Percentiles rank a stretch among this genome's conserved stretches.
phyloP scores from a whole-genome alignment of 1,140 invertebrate genomes.

The Drosophila murphyi region DNA sequence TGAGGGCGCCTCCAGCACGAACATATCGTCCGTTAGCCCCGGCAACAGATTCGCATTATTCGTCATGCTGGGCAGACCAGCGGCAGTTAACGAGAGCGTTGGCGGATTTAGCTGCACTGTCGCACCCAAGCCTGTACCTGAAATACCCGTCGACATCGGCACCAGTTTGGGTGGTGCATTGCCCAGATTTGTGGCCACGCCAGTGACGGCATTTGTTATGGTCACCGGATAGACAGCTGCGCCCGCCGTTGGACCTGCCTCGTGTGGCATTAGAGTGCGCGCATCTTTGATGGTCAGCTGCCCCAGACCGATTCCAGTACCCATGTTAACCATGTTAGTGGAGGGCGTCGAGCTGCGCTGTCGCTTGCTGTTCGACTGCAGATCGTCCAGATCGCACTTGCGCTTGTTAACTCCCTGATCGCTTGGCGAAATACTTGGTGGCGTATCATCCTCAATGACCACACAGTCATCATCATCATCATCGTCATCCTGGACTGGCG shows the following conservation, averaged over 20 bases:
- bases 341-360: conserved; percentile 66
- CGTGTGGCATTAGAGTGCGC: conserved; percentile 78
- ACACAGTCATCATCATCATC: conserved; percentile 87
- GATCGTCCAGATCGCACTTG: conserved; percentile 70
- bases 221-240: conserved; percentile 70
- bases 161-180: conserved; percentile 70
- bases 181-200: conserved; percentile 64
- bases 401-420: conserved; percentile 57
- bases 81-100: conserved; percentile 61
- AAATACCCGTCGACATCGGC: conserved; percentile 62
- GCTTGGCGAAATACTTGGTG: conserved; percentile 70
- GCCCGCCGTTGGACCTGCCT: conserved; percentile 28
- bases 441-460: conserved; percentile 87
- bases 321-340: not conserved
- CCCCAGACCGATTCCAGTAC: conserved; percentile 44
- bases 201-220: conserved; percentile 81
- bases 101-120: conserved; percentile 75
- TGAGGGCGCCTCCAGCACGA: conserved; percentile 94
- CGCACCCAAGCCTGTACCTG: conserved; percentile 10
- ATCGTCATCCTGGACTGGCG: conserved; percentile 44
- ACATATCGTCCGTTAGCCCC: conserved; percentile 94
- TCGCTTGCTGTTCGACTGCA: conserved; percentile 70
- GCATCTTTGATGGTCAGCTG: conserved; percentile 83
- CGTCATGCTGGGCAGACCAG: conserved; percentile 71
- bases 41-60: conserved; percentile 88